Percentiles rank a stretch among this genome's conserved stretches.
Evolutionary conservation across 2,888 invertebrate species (phyloP).

Genomic region (Protophormia terraenovae): DNA sequence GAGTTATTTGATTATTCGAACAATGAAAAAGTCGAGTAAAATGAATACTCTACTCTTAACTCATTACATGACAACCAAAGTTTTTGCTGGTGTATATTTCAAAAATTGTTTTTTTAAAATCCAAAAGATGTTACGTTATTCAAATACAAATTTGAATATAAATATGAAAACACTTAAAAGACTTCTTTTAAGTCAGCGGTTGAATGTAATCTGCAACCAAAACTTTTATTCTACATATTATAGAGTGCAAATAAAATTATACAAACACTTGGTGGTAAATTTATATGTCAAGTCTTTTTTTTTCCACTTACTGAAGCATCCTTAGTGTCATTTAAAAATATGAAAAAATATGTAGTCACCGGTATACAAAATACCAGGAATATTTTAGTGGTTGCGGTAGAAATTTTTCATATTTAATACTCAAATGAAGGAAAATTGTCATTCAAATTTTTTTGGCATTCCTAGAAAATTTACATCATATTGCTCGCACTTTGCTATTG

Average conservation of each 20-base stretch:
- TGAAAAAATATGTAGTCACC: conserved; percentile 49
- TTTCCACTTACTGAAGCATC: conserved; percentile 27
- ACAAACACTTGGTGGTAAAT: conserved; percentile 46
- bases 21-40: no score
- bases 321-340: conserved; percentile 48
- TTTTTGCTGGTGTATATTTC: no score
- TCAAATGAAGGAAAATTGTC: conserved; percentile 17
- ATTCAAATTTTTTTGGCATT: conserved; percentile 62
- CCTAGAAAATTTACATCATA: conserved; percentile 51
- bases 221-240: not conserved
- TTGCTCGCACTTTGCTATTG: conserved; percentile 27
- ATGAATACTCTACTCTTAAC: no score
- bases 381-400: conserved; percentile 70
- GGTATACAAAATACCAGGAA: conserved; percentile 64
- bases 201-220: not conserved
- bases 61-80: no score
- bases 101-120: no score
- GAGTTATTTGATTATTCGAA: no score
- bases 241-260: conserved; percentile 30
- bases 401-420: conserved; percentile 62
- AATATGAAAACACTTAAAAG: no score
- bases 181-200: not conserved
- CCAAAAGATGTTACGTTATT: no score
- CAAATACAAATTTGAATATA: no score
- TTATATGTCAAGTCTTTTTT: conserved; percentile 41